Evolutionary conservation across 1,140 invertebrate genomes (phyloP), one percentile per base, ranked within the genome.

Genomic region (Arion vulgaris): DNA sequence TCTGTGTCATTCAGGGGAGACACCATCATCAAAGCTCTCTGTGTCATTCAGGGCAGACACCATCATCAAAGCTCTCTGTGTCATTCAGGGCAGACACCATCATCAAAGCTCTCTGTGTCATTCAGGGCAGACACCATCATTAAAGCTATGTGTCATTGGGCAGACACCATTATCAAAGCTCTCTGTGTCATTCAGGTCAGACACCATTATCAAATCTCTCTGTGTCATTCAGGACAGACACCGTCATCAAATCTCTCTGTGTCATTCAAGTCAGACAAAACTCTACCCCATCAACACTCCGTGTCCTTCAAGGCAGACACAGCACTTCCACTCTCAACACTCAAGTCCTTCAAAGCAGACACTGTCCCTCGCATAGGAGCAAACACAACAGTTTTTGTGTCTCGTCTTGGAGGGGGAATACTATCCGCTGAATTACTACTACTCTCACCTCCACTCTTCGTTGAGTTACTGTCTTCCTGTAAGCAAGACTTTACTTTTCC

Each of bases 301-400:
- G 88, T 89, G 62, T 89, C 88, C 73, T 89, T 87, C 15, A 85
- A 80, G 36, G 77, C 75, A 32, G 84, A 80, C 17, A 83, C 82
- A 39, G 71, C 78, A 17, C 79, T 74, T 39, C 81, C n/a, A n/a
- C n/a, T n/a, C n/a, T n/a, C n/a, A n/a, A n/a, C n/a, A n/a, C n/a
- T n/a, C n/a, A n/a, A n/a, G 62, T 89, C 88, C 73, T 89, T 87
- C 15, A 85, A 80, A 32, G 77, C 75, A 32, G 84, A 80, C 17
- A 83, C 82, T 34, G 71, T 76, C 26, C 79, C 77, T 39, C 81
- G 49, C 49, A 84, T 81, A 53, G 81, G 82, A 39, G 82, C 79
- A 75, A 88, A 85, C 73, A 89, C 84, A 17, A 86, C 80, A 41
- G 86, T 87, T 38, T 86, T 86, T 32, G 83, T 83, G 62, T 88